Conservation (phyloP, 1,140 invertebrate species). For the Homarus americanus region DNA sequence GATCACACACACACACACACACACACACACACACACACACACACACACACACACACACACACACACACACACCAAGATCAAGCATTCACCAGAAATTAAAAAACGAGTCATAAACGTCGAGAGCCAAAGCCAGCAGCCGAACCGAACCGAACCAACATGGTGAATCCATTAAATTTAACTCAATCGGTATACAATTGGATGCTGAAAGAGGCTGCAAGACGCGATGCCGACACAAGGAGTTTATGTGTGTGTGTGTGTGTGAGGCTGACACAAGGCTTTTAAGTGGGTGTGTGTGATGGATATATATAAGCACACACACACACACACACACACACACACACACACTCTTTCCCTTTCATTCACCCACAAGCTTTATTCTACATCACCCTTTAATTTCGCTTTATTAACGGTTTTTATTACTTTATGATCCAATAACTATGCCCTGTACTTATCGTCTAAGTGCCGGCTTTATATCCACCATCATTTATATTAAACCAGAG, state of each 20-base stretch:
- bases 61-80: neutral
- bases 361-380: neutral
- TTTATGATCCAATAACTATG: neutral
- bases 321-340: too few species aligned
- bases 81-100: too few species aligned
- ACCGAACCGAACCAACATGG: neutral
- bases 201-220: neutral
- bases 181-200: neutral
- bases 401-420: neutral
- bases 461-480: neutral
- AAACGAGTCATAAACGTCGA: too few species aligned
- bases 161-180: neutral
- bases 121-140: neutral
- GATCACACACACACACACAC: neutral
- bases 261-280: too few species aligned
- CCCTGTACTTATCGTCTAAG: neutral
- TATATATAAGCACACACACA: too few species aligned
- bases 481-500: too few species aligned
- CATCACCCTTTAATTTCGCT: neutral
- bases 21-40: conserved; percentile 4
- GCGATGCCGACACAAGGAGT: too few species aligned
- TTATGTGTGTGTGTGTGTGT: too few species aligned
- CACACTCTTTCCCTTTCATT: neutral
- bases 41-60: neutral
- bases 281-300: too few species aligned